Conservation (phyloP, 1,140 invertebrate species). For the Pollicipes pollicipes region DNA sequence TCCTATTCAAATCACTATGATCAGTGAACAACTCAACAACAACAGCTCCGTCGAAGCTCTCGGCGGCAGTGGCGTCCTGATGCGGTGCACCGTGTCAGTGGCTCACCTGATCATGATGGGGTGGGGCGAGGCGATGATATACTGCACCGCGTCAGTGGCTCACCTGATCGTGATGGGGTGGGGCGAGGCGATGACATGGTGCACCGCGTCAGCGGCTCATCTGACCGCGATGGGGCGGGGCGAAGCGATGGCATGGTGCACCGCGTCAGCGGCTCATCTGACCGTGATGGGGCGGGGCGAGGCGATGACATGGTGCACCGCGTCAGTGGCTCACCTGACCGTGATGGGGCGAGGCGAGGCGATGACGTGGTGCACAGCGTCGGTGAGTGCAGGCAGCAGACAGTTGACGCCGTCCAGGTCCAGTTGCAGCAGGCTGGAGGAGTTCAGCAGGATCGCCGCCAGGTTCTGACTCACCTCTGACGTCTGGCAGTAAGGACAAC, state of each 20-base stretch:
- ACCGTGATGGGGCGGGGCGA: slow-evolving; percentile 22
- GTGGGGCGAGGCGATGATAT: no score
- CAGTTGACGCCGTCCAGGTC: slow-evolving; percentile 86
- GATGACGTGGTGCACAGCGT: slow-evolving; percentile 70
- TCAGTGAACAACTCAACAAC: no score
- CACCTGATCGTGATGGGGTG: no score
- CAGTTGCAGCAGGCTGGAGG: slow-evolving; percentile 58
- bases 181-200: slow-evolving; percentile 3
- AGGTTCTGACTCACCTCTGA: slow-evolving; percentile 41
- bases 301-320: slow-evolving; percentile 3
- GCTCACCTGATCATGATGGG: no score
- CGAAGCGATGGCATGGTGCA: slow-evolving; percentile 22
- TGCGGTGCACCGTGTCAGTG: no score
- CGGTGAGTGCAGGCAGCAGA: slow-evolving; percentile 69
- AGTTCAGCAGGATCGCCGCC: slow-evolving; percentile 61
- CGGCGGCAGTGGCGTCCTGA: no score
- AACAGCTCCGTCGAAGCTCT: no score
- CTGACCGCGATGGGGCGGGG: slow-evolving; percentile 5
- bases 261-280: slow-evolving; percentile 9
- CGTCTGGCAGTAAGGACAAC: no score
- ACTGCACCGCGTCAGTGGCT: no score
- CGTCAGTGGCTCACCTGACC: slow-evolving; percentile 10
- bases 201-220: slow-evolving; percentile 9
- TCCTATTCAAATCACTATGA: no score
- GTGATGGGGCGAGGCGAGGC: slow-evolving; percentile 33